Percentiles rank a stretch among this genome's conserved stretches.
Evolutionary conservation across 1,140 invertebrate genomes (phyloP).

Genomic region (Aporrectodea caliginosa): DNA sequence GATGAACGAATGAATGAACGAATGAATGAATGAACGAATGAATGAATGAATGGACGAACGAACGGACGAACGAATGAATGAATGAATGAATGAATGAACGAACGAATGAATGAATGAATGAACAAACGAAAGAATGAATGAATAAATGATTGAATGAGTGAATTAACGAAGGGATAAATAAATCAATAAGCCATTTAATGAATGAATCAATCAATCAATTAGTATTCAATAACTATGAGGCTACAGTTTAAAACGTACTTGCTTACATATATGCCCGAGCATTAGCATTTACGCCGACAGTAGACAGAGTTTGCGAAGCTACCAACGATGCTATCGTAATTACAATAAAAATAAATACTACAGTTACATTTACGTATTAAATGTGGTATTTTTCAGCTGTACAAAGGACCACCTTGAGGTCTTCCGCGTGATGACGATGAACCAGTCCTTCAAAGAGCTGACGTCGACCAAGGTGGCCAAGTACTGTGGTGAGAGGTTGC

Average conservation of each 20-base stretch:
- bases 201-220: not conserved
- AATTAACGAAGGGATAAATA: too few species aligned
- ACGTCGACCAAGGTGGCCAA: slow-evolving; percentile 66
- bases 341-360: too few species aligned
- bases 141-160: too few species aligned
- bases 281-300: not conserved
- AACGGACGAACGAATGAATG: too few species aligned
- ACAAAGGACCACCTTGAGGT: slow-evolving; percentile 90
- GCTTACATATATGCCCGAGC: not conserved
- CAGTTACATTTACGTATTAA: too few species aligned
- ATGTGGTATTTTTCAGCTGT: slow-evolving; percentile 58
- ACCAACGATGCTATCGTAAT: not conserved
- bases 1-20: too few species aligned
- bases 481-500: slow-evolving; percentile 77
- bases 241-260: not conserved
- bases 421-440: slow-evolving; percentile 62
- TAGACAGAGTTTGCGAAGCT: not conserved
- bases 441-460: not conserved
- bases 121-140: too few species aligned
- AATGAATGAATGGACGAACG: too few species aligned
- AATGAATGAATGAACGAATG: too few species aligned
- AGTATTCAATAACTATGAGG: not conserved
- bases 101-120: too few species aligned
- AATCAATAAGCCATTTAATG: too few species aligned
- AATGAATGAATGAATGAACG: too few species aligned